phyloP scores from a whole-genome alignment of 2,888 invertebrate species.

The Apamea monoglypha region DNA sequence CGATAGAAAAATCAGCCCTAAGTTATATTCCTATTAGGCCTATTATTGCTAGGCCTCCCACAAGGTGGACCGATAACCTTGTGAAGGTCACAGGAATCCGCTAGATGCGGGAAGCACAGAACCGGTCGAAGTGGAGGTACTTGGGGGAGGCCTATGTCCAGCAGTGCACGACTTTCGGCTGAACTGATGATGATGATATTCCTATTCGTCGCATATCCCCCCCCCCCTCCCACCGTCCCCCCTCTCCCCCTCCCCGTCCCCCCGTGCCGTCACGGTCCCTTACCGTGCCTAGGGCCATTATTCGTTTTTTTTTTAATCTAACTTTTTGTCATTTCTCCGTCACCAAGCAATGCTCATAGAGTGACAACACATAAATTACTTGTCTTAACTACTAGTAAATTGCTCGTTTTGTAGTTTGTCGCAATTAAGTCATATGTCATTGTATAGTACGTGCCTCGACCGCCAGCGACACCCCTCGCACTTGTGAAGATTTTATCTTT shows the following conservation, averaged over 20 bases:
- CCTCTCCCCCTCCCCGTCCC: no score
- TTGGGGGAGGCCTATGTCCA: not conserved
- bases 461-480: slow-evolving; percentile 17
- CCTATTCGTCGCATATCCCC: no score
- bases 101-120: no score
- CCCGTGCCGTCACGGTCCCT: no score
- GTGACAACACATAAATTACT: not conserved
- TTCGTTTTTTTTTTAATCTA: no score
- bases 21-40: no score
- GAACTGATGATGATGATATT: not conserved
- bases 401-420: not conserved
- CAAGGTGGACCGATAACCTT: no score
- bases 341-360: not conserved
- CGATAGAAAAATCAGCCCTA: no score
- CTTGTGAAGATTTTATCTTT: slow-evolving; percentile 43
- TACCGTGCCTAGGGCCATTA: no score
- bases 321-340: not conserved
- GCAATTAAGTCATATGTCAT: slow-evolving; percentile 35
- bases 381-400: slow-evolving; percentile 3
- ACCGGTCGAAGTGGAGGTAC: no score
- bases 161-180: not conserved
- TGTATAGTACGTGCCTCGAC: slow-evolving; percentile 37
- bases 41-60: no score
- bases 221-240: no score
- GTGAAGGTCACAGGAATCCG: not conserved